Conservation (phyloP, 2,797 vertebrate genomes). For the Fistularia commersonii region DNA sequence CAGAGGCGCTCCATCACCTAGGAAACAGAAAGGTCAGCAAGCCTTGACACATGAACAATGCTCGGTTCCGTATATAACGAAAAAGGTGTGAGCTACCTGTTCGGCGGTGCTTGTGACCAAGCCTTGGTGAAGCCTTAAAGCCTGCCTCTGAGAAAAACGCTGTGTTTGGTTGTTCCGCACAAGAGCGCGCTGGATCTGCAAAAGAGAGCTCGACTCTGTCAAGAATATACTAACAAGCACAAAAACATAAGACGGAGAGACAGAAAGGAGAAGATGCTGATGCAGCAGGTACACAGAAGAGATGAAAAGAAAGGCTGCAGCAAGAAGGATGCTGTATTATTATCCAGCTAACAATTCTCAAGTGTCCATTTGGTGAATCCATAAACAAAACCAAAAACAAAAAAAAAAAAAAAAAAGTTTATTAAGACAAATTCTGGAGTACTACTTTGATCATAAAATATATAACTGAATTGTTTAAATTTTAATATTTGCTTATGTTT, state of each 20-base stretch:
- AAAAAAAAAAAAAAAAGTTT: too few relatives aligned
- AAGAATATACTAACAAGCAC: not conserved
- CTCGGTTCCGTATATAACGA: too few relatives aligned
- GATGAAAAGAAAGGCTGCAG: not conserved
- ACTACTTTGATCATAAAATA: too few relatives aligned
- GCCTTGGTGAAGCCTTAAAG: constrained; percentile 88
- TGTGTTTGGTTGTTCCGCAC: constrained; percentile 90
- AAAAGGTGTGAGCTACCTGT: constrained; percentile 71
- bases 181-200: constrained; percentile 85
- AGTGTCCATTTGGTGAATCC: too few relatives aligned
- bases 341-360: too few relatives aligned
- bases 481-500: too few relatives aligned
- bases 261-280: not conserved
- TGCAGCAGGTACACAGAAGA: constrained; percentile 1
- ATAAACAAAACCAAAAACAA: too few relatives aligned
- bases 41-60: not conserved
- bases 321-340: too few relatives aligned
- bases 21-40: constrained; percentile 45
- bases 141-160: constrained; percentile 86
- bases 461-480: too few relatives aligned
- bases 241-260: not conserved
- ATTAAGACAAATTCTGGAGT: too few relatives aligned
- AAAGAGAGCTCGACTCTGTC: not conserved
- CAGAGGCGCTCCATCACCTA: constrained; percentile 91
- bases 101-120: constrained; percentile 89